Percentiles rank a stretch among this genome's conserved stretches.
phyloP scores from a whole-genome alignment of 2,888 invertebrate species.

The Drosophila hamatofila region DNA sequence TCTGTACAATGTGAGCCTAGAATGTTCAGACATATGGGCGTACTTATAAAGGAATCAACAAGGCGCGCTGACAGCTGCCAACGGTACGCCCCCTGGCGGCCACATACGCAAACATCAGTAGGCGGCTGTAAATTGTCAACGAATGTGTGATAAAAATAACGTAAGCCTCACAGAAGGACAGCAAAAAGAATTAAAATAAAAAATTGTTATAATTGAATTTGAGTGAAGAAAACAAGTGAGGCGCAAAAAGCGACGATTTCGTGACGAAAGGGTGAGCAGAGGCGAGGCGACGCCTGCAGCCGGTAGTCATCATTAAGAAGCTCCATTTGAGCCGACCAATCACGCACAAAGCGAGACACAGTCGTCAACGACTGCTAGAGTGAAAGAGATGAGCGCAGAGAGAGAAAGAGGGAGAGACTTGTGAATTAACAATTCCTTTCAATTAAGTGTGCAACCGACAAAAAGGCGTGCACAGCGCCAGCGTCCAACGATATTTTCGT shows the following conservation, averaged over 20 bases:
- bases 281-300: slow-evolving; percentile 32
- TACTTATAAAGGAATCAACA: slow-evolving; percentile 47
- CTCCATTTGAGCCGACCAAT: slow-evolving; percentile 64
- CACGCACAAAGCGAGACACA: slow-evolving; percentile 56
- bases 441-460: slow-evolving; percentile 74
- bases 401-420: slow-evolving; percentile 20
- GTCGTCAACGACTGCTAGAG: slow-evolving; percentile 2
- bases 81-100: slow-evolving; percentile 30
- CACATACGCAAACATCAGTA: slow-evolving; percentile 3
- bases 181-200: slow-evolving; percentile 2
- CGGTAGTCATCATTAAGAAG: slow-evolving; percentile 56
- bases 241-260: slow-evolving; percentile 14
- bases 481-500: slow-evolving; percentile 71
- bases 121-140: slow-evolving; percentile 9
- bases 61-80: slow-evolving; percentile 39
- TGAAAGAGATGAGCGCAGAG: neutral
- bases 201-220: slow-evolving; percentile 41
- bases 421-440: slow-evolving; percentile 77
- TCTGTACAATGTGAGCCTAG: neutral
- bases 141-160: slow-evolving; percentile 27
- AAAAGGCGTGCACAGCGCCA: slow-evolving; percentile 52
- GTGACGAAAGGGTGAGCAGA: slow-evolving; percentile 15
- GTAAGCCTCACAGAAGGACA: neutral
- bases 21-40: neutral
- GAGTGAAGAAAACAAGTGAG: slow-evolving; percentile 34